Evolutionary conservation across 2,113 vertebrate species (phyloP).

Genomic region (Prionailurus bengalensis): DNA sequence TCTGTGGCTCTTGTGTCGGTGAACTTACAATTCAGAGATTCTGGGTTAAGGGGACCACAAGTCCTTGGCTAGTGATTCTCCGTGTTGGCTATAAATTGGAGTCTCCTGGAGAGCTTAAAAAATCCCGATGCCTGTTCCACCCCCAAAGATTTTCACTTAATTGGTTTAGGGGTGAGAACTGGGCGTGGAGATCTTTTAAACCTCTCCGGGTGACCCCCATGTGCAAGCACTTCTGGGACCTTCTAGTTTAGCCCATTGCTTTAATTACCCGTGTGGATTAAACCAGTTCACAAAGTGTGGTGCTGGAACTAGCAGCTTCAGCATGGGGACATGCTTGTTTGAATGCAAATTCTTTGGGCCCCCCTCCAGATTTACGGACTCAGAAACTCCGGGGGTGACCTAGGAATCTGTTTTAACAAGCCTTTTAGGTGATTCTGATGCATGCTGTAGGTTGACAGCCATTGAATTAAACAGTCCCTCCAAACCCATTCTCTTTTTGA

Average conservation of each 20-base stretch:
- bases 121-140: neutral
- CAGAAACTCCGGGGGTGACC: neutral
- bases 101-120: conserved; percentile 4
- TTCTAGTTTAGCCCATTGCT: neutral
- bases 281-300: neutral
- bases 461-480: neutral
- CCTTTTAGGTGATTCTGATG: neutral
- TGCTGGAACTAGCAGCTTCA: neutral
- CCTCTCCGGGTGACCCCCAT: neutral
- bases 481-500: neutral
- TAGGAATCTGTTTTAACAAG: conserved; percentile 36
- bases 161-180: neutral
- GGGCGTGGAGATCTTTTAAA: neutral
- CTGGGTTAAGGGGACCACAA: neutral
- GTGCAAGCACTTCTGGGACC: neutral
- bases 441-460: neutral
- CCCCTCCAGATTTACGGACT: neutral
- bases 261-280: neutral
- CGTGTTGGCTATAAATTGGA: neutral
- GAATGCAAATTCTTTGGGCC: neutral
- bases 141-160: neutral
- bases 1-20: neutral
- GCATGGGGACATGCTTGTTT: neutral
- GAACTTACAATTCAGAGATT: neutral
- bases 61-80: neutral